These are phyloP conservation scores for Zygaena filipendulae DNA, from an alignment of 2,888 invertebrate genomes.

Conservation along the genomic window DNA sequence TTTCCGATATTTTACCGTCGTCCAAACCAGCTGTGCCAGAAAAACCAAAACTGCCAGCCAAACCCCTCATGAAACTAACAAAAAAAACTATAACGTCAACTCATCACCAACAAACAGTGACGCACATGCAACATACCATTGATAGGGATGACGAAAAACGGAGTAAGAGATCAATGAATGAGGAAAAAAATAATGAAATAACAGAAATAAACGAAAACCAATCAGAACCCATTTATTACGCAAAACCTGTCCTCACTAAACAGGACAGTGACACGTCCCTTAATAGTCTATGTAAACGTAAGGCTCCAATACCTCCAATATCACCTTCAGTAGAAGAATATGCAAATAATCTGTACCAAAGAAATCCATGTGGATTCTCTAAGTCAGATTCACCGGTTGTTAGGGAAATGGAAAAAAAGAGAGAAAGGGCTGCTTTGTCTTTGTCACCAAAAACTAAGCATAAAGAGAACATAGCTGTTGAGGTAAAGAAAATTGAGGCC, in stretches of 20 bases:
- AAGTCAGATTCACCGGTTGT: conserved; percentile 77
- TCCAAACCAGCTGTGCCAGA: conserved; percentile 75
- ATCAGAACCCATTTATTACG: conserved; percentile 49
- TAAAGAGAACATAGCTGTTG: conserved; percentile 32
- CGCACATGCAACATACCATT: conserved; percentile 61
- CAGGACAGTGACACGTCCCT: conserved; percentile 68
- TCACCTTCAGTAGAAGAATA: conserved; percentile 58
- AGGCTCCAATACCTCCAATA: conserved; percentile 81
- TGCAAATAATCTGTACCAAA: conserved; percentile 65
- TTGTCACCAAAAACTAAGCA: conserved; percentile 32
- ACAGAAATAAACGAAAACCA: conserved; percentile 43
- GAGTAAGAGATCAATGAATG: conserved; percentile 28
- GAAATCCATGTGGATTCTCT: conserved; percentile 63
- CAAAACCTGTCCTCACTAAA: conserved; percentile 61
- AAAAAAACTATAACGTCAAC: conserved; percentile 41
- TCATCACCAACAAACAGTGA: conserved; percentile 59
- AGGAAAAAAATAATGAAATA: conserved; percentile 50
- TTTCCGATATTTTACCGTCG: conserved; percentile 51
- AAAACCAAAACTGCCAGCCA: conserved; percentile 73
- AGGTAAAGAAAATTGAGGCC: conserved; percentile 33
- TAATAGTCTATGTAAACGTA: conserved; percentile 73
- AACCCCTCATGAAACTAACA: conserved; percentile 65
- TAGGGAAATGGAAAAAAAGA: conserved; percentile 80
- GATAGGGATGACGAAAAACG: conserved; percentile 41
- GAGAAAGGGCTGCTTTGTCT: conserved; percentile 70